Percentiles rank a stretch among this genome's conserved stretches.
Conservation (phyloP, 2,888 invertebrate genomes). For the Nymphalis urticae region DNA sequence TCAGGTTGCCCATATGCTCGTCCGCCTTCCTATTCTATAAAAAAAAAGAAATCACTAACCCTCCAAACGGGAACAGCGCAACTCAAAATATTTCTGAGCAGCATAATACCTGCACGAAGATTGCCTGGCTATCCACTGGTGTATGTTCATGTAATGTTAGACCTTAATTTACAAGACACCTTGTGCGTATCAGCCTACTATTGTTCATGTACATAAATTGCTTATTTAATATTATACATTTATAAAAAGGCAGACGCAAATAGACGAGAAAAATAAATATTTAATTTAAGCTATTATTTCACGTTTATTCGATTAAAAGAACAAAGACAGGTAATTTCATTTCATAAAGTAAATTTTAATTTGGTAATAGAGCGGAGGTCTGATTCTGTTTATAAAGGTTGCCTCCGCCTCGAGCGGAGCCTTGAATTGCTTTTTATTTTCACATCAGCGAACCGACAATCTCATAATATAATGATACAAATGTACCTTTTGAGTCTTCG, state of each 20-base stretch:
- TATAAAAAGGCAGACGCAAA: neutral
- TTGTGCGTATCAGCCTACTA: no score
- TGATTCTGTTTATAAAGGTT: constrained; percentile 14
- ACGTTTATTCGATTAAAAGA: constrained; percentile 25
- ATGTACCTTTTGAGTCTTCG: neutral
- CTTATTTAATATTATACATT: neutral
- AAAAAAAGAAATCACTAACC: no score
- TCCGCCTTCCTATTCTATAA: no score
- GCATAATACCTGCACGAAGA: no score
- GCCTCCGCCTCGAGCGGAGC: constrained; percentile 10
- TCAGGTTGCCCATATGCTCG: no score
- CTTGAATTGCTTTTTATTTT: constrained; percentile 8
- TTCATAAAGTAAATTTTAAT: constrained; percentile 27
- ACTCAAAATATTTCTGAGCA: no score
- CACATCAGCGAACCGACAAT: constrained; percentile 1
- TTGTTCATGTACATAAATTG: neutral
- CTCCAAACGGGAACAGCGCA: no score
- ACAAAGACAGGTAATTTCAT: constrained; percentile 29
- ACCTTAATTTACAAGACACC: no score
- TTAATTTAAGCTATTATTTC: constrained; percentile 12
- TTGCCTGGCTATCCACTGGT: no score
- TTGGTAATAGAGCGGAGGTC: constrained; percentile 14
- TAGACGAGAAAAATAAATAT: neutral
- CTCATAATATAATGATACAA: constrained; percentile 8
- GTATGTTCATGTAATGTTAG: no score